Conservation (phyloP, 1,140 invertebrate species). For the Trigoniulus corallinus region DNA sequence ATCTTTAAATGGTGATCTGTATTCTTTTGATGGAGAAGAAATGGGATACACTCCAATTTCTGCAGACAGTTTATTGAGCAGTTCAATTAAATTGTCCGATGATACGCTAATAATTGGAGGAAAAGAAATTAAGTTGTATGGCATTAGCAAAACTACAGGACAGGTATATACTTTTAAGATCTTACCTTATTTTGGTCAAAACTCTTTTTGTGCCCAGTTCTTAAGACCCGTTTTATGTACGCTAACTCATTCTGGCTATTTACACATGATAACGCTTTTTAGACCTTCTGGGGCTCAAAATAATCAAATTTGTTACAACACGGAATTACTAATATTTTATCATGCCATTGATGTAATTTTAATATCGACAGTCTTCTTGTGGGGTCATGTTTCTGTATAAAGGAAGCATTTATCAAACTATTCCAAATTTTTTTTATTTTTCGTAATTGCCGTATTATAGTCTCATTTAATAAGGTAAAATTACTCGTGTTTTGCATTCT, state of each 20-base stretch:
- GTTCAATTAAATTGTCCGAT: conserved; percentile 64
- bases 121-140: conserved; percentile 37
- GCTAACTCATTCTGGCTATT: no score
- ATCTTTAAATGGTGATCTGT: conserved; percentile 72
- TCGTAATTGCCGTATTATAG: no score
- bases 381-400: no score
- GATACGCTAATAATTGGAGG: conserved; percentile 68
- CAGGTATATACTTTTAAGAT: conserved; percentile 25
- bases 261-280: no score
- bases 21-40: conserved; percentile 73
- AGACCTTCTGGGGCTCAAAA: no score
- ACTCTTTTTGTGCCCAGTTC: conserved; percentile 17
- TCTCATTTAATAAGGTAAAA: no score
- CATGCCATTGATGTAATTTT: no score
- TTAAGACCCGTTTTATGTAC: not conserved
- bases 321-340: no score
- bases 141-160: conserved; percentile 57
- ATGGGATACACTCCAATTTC: conserved; percentile 72
- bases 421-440: no score
- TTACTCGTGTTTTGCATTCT: conserved; percentile 22
- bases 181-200: not conserved
- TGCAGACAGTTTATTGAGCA: conserved; percentile 62
- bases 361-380: no score
- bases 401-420: no score
- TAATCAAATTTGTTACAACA: no score